phyloP scores from a whole-genome alignment of 2,797 vertebrate species.

The Darevskia mixta region DNA sequence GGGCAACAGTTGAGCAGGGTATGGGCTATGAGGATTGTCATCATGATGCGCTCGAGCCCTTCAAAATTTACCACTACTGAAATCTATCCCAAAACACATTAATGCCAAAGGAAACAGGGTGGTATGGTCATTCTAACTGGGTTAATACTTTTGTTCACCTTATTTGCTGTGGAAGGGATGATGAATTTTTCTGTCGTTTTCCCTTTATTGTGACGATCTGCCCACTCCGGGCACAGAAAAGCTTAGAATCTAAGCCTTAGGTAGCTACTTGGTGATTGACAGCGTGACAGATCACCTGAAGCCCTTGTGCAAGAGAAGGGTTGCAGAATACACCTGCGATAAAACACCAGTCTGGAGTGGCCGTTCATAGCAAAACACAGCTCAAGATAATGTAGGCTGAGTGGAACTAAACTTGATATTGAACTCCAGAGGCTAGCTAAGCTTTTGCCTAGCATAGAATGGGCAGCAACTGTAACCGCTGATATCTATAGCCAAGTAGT shows the following conservation, averaged over 20 bases:
- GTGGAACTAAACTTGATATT: not conserved
- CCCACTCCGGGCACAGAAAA: not conserved
- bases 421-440: not conserved
- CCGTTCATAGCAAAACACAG: not conserved
- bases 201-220: too few relatives aligned
- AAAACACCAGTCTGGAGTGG: too few relatives aligned
- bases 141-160: not conserved
- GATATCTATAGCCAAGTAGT: not conserved
- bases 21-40: too few relatives aligned
- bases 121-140: not conserved
- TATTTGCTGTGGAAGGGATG: not conserved
- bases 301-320: not conserved
- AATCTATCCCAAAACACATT: not conserved
- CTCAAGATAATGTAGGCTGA: not conserved
- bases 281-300: too few relatives aligned
- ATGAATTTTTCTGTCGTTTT: not conserved
- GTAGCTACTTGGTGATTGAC: too few relatives aligned
- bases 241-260: not conserved
- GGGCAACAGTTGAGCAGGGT: too few relatives aligned
- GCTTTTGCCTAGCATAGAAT: not conserved
- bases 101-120: not conserved
- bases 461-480: not conserved
- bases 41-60: too few relatives aligned
- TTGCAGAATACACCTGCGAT: too few relatives aligned
- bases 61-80: too few relatives aligned